A percentile compares a stretch with the other conserved stretches of the same genome.
These are phyloP conservation scores for Drosophila pseudoananassae DNA, from an alignment of 1,140 invertebrate genomes.

Conservation along the genomic window DNA sequence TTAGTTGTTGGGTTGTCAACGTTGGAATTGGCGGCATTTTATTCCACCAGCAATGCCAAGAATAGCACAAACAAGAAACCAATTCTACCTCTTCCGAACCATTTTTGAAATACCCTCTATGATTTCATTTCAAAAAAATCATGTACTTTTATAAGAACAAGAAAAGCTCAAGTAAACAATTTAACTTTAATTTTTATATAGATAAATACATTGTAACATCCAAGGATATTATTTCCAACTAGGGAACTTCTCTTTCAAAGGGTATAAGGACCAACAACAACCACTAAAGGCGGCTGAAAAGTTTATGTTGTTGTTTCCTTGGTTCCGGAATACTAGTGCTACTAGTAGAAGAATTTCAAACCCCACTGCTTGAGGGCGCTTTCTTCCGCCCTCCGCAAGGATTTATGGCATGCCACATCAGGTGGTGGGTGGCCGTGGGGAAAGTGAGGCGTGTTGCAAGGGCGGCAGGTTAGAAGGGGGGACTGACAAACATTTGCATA, in stretches of 20 bases:
- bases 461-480: slow-evolving; percentile 11
- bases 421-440: slow-evolving; percentile 14
- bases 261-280: slow-evolving; percentile 27
- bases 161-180: no score
- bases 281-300: slow-evolving; percentile 33
- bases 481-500: slow-evolving; percentile 59
- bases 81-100: background rate
- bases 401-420: slow-evolving; percentile 72
- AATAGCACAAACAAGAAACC: slow-evolving; percentile 18
- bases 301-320: slow-evolving; percentile 74
- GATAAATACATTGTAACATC: background rate
- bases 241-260: background rate
- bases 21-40: slow-evolving; percentile 73
- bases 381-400: slow-evolving; percentile 28
- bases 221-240: background rate
- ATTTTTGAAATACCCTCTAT: background rate
- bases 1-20: slow-evolving; percentile 49
- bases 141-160: background rate
- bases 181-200: background rate
- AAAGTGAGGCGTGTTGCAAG: slow-evolving; percentile 25
- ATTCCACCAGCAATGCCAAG: slow-evolving; percentile 34
- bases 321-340: slow-evolving; percentile 52
- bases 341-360: slow-evolving; percentile 47
- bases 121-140: background rate
- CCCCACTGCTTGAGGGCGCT: slow-evolving; percentile 32